Conservation (phyloP, 2,888 invertebrate species). For the Agonopterix alstromeriana region DNA sequence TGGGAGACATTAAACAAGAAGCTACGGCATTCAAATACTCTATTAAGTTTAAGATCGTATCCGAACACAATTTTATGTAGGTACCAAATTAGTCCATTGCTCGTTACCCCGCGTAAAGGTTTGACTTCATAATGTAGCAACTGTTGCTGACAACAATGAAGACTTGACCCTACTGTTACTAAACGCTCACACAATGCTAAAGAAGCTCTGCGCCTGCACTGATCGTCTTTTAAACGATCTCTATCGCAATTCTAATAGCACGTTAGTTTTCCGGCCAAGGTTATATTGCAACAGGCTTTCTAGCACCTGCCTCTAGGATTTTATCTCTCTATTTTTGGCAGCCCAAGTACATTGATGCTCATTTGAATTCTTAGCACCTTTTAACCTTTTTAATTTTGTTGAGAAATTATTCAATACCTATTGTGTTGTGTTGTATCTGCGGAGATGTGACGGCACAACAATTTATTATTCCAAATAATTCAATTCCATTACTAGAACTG, state of each 20-base stretch:
- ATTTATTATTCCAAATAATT: too few relatives aligned
- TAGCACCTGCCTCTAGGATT: slow-evolving; percentile 57
- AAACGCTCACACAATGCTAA: slow-evolving; percentile 55
- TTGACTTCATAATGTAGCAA: slow-evolving; percentile 53
- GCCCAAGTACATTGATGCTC: slow-evolving; percentile 32
- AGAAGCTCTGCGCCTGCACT: slow-evolving; percentile 43
- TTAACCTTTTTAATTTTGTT: slow-evolving; percentile 59
- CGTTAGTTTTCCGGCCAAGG: slow-evolving; percentile 65
- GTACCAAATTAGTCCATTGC: background rate
- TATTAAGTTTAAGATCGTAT: slow-evolving; percentile 37
- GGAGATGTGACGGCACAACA: too few relatives aligned
- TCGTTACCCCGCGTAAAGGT: slow-evolving; percentile 42
- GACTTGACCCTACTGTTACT: slow-evolving; percentile 55
- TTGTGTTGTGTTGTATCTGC: slow-evolving; percentile 33
- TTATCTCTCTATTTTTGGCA: slow-evolving; percentile 39
- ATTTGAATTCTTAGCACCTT: slow-evolving; percentile 64
- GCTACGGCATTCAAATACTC: too few relatives aligned
- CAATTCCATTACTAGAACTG: too few relatives aligned
- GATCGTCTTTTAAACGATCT: slow-evolving; percentile 74
- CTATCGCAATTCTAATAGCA: slow-evolving; percentile 60
- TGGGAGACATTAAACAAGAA: slow-evolving; percentile 23
- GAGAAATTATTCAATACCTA: slow-evolving; percentile 35
- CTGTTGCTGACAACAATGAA: slow-evolving; percentile 53
- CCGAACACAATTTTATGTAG: slow-evolving; percentile 32
- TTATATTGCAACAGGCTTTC: slow-evolving; percentile 65